Conservation (phyloP, 2,888 invertebrate species). For the Pogonocherus hispidulus region DNA sequence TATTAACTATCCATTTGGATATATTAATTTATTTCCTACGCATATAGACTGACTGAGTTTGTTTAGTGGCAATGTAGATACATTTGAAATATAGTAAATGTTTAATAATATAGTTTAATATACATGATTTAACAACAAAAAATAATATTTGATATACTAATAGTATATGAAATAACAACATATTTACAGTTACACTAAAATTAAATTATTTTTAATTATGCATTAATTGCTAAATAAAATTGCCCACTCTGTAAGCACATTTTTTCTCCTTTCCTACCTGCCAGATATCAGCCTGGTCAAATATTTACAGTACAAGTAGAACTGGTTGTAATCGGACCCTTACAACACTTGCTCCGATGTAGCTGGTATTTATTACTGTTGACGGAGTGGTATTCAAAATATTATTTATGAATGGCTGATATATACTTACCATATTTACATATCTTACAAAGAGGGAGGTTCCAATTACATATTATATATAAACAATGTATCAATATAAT, state of each 20-base stretch:
- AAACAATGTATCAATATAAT: constrained; percentile 42
- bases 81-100: too few relatives aligned
- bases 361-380: constrained; percentile 57
- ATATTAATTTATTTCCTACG: background rate
- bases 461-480: constrained; percentile 44
- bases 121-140: background rate
- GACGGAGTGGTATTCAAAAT: constrained; percentile 55
- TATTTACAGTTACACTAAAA: background rate
- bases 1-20: too few relatives aligned
- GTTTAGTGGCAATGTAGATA: too few relatives aligned
- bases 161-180: too few relatives aligned
- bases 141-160: background rate
- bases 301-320: constrained; percentile 54
- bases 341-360: constrained; percentile 56
- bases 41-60: background rate
- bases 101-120: too few relatives aligned
- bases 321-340: constrained; percentile 58
- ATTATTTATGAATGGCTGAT: constrained; percentile 48
- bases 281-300: constrained; percentile 51
- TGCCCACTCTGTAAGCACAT: background rate
- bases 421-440: constrained; percentile 49
- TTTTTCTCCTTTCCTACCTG: constrained; percentile 47
- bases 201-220: background rate
- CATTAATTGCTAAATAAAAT: too few relatives aligned
- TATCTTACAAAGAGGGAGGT: constrained; percentile 39